Evolutionary conservation across 2,888 invertebrate genomes (phyloP), one percentile per base, ranked within the genome.

Genomic region (Agrenia bidenticulata): DNA sequence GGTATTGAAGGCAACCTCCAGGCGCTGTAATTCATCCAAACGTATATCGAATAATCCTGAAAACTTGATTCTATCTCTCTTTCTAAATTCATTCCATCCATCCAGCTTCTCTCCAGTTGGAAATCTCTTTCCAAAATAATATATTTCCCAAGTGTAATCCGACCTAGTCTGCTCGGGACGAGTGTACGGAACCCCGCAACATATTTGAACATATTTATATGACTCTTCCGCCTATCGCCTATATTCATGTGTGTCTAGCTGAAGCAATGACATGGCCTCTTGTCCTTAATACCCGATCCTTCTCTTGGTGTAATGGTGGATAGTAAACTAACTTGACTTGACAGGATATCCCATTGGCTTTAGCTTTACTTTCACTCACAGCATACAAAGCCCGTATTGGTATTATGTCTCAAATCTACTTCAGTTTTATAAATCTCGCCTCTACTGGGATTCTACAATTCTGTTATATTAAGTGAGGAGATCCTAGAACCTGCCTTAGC

Each of bases 1-100:
- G 61, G 37, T 71, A 66, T 39, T 74, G 73, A 15, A 71, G 54
- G 49, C 74, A 74, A 13, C 74, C 74, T 21, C 72, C 72, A 15
- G 74, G 74, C 32, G 73, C 72, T 73, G 60, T 2, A 60, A 59
- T 15, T 13, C 37, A 15, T 13, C 26, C 11, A 55, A 55, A 15
- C 45, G 39, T 39, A 45, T 4, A 32, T 7, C 32, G 32, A 32
- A 11, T 4, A 7, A 4, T 32, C 11, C 32, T 4, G 4, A 32
- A 32, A 32, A 32, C 32, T 32, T 32, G 32, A 32, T n/a, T n/a
- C n/a, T n/a, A n/a, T 32, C 32, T 32, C 32, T 11, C 32, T 32
- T 32, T 32, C 32, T 32, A 32, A 32, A 32, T 32, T 32, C 32
- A 32, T 32, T 32, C 32, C 32, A 32, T 32, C 32, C 32, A 32